Evolutionary conservation across 2,797 vertebrate genomes (phyloP).

Genomic region (Parauchenoglanis ngamensis): DNA sequence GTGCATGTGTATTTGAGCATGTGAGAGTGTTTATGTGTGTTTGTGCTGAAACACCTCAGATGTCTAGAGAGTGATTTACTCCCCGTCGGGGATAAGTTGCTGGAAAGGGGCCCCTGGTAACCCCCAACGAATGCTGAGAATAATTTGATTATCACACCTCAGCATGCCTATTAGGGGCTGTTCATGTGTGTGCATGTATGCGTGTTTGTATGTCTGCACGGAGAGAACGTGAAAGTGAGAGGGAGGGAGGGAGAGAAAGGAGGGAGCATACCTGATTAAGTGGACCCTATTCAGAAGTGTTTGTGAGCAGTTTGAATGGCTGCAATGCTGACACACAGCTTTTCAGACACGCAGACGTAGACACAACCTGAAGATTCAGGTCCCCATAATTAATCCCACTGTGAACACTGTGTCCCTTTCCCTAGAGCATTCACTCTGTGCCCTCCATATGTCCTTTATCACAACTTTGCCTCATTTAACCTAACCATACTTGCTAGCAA

Average conservation of each 20-base stretch:
- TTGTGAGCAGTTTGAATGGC: slow-evolving; percentile 56
- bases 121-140: slow-evolving; percentile 64
- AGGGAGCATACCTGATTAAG: slow-evolving; percentile 56
- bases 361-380: slow-evolving; percentile 55
- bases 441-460: slow-evolving; percentile 49
- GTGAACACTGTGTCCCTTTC: slow-evolving; percentile 46
- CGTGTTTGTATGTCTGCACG: slow-evolving; percentile 43
- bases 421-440: slow-evolving; percentile 45
- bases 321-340: slow-evolving; percentile 51
- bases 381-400: slow-evolving; percentile 53
- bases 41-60: slow-evolving; percentile 53
- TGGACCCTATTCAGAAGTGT: slow-evolving; percentile 55
- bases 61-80: slow-evolving; percentile 60
- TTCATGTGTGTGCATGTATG: slow-evolving; percentile 48
- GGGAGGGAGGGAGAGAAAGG: slow-evolving; percentile 31
- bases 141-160: slow-evolving; percentile 72
- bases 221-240: slow-evolving; percentile 44
- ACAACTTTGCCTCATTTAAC: slow-evolving; percentile 24
- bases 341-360: slow-evolving; percentile 50
- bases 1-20: slow-evolving; percentile 59
- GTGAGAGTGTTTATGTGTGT: slow-evolving; percentile 48
- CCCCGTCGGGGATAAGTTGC: slow-evolving; percentile 78
- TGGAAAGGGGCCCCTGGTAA: slow-evolving; percentile 77
- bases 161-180: slow-evolving; percentile 58
- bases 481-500: slow-evolving; percentile 9